A percentile compares a stretch with the other conserved stretches of the same genome.
phyloP scores from a whole-genome alignment of 1,140 invertebrate genomes.

The Drosophila pectinifera region DNA sequence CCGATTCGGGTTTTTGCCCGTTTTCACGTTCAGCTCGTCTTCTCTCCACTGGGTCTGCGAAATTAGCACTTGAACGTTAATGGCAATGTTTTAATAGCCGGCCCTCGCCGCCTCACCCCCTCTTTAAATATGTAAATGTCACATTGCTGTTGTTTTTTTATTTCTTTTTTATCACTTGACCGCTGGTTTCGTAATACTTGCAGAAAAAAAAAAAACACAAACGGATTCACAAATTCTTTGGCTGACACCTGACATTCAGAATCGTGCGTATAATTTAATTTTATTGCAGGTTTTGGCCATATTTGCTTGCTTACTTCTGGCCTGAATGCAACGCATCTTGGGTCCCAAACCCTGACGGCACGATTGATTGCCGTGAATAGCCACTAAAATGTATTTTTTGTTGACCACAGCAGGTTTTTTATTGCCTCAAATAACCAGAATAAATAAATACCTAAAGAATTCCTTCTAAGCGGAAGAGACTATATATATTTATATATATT shows the following conservation, averaged over 20 bases:
- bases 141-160: slow-evolving; percentile 55
- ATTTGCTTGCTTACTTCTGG: slow-evolving; percentile 11
- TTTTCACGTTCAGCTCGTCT: slow-evolving; percentile 29
- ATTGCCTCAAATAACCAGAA: slow-evolving; percentile 17
- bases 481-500: neutral
- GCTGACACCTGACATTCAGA: slow-evolving; percentile 61
- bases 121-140: slow-evolving; percentile 64
- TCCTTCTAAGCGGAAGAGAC: neutral
- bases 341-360: slow-evolving; percentile 16
- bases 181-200: slow-evolving; percentile 47
- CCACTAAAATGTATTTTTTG: slow-evolving; percentile 15
- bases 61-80: slow-evolving; percentile 80
- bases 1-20: slow-evolving; percentile 25
- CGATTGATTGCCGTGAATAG: slow-evolving; percentile 43
- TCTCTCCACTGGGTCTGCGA: slow-evolving; percentile 49
- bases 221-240: slow-evolving; percentile 32
- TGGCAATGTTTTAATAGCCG: slow-evolving; percentile 75
- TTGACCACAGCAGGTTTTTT: slow-evolving; percentile 1
- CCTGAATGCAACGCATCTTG: slow-evolving; percentile 25
- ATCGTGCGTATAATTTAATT: slow-evolving; percentile 65
- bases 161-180: slow-evolving; percentile 54
- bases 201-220: slow-evolving; percentile 8
- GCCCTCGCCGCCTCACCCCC: slow-evolving; percentile 24
- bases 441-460: neutral
- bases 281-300: slow-evolving; percentile 25